Percentiles rank a stretch among this genome's conserved stretches.
These are phyloP conservation scores for Drosophila takahashii DNA, from an alignment of 1,140 invertebrate genomes.

Conservation along the genomic window DNA sequence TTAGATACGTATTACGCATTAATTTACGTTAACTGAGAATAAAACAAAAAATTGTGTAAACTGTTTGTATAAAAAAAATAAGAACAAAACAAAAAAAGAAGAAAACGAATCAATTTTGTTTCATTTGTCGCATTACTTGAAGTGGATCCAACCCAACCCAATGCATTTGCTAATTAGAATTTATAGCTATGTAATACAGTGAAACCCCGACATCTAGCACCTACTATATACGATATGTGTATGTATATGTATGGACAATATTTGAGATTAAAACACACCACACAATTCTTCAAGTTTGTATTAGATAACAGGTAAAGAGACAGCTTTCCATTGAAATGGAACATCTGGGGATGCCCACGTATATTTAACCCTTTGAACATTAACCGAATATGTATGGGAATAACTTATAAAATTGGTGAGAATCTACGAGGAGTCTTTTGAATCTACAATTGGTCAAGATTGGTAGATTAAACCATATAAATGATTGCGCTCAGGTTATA, in stretches of 20 bases:
- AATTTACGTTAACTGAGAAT: constrained; percentile 45
- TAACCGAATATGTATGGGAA: constrained; percentile 20
- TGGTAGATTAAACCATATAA: constrained; percentile 44
- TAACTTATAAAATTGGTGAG: constrained; percentile 21
- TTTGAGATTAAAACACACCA: constrained; percentile 53
- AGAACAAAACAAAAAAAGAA: constrained; percentile 49
- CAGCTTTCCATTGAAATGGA: constrained; percentile 6
- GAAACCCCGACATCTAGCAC: constrained; percentile 18
- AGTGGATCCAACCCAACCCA: constrained; percentile 53
- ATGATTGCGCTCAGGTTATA: constrained; percentile 78
- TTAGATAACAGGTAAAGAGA: constrained; percentile 49
- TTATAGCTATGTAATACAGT: constrained; percentile 52
- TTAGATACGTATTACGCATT: constrained; percentile 51
- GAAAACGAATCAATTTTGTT: constrained; percentile 49
- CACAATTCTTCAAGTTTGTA: constrained; percentile 49
- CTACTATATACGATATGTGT: constrained; percentile 44
- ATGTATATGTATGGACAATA: constrained; percentile 71
- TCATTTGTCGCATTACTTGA: constrained; percentile 41
- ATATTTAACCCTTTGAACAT: constrained; percentile 11
- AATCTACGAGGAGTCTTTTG: constrained; percentile 25
- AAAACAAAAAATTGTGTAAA: constrained; percentile 53
- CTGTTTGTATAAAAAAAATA: constrained; percentile 58
- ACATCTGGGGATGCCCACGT: not conserved
- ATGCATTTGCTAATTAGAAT: constrained; percentile 59
- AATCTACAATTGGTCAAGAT: constrained; percentile 32